These are phyloP conservation scores for Mesembrinibis cayennensis DNA, from an alignment of 2,113 vertebrate genomes.

Conservation along the genomic window DNA sequence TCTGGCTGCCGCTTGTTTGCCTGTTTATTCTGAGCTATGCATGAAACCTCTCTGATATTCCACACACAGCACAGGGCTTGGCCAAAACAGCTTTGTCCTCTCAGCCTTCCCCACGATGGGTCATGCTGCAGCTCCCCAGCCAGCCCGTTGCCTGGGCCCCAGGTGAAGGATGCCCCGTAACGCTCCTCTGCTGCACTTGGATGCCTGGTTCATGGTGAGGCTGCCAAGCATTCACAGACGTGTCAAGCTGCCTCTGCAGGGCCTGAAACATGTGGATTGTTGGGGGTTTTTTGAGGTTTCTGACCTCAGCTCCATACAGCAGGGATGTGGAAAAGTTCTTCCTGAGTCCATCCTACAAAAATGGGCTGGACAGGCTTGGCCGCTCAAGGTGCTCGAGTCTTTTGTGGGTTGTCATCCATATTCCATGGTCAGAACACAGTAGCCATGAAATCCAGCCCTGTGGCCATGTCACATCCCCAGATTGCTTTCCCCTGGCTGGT, in stretches of 20 bases:
- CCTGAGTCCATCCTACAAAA: neutral
- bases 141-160: accelerated
- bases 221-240: neutral
- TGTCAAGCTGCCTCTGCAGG: neutral
- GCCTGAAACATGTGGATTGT: neutral
- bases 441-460: neutral
- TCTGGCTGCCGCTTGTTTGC: neutral
- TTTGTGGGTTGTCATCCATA: neutral
- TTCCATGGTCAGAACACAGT: neutral
- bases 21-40: neutral
- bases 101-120: neutral
- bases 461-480: neutral
- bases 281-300: neutral
- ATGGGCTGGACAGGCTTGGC: neutral
- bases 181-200: neutral
- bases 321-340: neutral
- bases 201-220: neutral
- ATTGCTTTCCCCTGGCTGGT: neutral
- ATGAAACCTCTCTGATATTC: neutral
- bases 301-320: neutral
- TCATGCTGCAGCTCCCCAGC: neutral
- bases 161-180: neutral
- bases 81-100: neutral
- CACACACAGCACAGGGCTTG: neutral
- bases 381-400: neutral